A percentile compares a stretch with the other conserved stretches of the same genome.
Evolutionary conservation across 2,113 vertebrate genomes (phyloP).

Genomic region (Patagioenas fasciata): DNA sequence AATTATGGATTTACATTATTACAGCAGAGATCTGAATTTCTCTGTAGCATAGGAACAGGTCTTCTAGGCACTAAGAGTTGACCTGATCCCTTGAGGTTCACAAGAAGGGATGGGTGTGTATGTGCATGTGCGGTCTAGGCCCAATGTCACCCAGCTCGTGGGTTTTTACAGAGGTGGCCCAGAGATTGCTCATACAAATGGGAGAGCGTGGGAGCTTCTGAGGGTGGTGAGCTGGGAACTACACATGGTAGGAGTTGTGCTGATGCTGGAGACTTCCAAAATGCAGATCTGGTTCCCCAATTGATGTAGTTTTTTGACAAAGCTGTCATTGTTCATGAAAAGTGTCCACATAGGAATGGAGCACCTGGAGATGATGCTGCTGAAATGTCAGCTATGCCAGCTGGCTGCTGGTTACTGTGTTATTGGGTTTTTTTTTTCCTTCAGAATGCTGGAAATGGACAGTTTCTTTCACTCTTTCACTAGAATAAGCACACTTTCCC

Average conservation of each 20-base stretch:
- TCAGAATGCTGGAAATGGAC: not conserved
- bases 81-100: not conserved
- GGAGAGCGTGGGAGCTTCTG: not conserved
- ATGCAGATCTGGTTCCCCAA: fast-evolving
- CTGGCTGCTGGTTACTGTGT: not conserved
- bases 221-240: not conserved
- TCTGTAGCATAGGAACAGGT: not conserved
- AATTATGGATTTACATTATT: not conserved
- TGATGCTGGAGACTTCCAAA: fast-evolving
- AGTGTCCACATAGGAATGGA: not conserved
- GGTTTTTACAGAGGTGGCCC: not conserved
- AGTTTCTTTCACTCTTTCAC: not conserved
- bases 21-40: not conserved
- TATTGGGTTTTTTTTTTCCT: not conserved
- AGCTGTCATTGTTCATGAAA: not conserved
- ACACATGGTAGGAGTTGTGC: not conserved
- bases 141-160: not conserved
- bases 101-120: not conserved
- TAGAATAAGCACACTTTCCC: not conserved
- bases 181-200: not conserved
- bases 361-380: not conserved
- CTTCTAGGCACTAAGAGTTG: not conserved
- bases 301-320: not conserved
- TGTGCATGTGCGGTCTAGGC: not conserved
- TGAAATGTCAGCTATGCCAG: not conserved